Evolutionary conservation across 1,140 invertebrate species (phyloP), one percentile per base, ranked within the genome.

Genomic region (Potamilus streckersoni): DNA sequence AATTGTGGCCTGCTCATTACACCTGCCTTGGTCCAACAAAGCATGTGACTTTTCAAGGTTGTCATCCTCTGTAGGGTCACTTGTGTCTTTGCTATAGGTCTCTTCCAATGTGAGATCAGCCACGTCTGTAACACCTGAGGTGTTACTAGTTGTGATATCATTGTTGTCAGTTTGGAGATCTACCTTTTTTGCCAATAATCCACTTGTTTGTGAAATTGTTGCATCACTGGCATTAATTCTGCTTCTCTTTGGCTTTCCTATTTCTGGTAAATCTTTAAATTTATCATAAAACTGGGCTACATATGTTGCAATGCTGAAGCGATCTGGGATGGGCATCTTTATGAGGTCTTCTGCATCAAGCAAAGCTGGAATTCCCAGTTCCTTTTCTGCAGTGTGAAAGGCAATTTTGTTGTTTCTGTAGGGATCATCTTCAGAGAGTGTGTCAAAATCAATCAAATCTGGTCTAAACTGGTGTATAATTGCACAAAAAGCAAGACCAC

Each of bases 391-490:
- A 4, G 72, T 62, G 57, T 63, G 49, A 38, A 76, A 76, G 49
- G 75, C 75, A 17, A 76, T 17, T 60, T 76, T 59, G 31, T 76
- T 76, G 64, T 76, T 76, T 19, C 68, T 27, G 23, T 72, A 76
- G 14, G 61, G 63, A 67, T 76, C 66, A 19, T 71, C 75, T 15
- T 69, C 69, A 2, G 69, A 68, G 16, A 76, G 80, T n/a, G 75
- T 61, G 23, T 76, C 71, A 65, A 58, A 76, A 27, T 76, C 70
- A 15, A 98, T 96, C 76, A 98, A 92, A 90, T 97, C 96, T 59
- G 96, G 96, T 85, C 96, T 93, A 91, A 96, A 98, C 88, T 96
- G 94, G 91, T 97, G 96, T 84, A 98, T 96, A 89, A 98, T 93
- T 66, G 96, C 97, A 91, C 96, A 98, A 90, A 98, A 97, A 58